Evolutionary conservation across 2,113 vertebrate genomes (phyloP).

Genomic region (Harpagus bidentatus): DNA sequence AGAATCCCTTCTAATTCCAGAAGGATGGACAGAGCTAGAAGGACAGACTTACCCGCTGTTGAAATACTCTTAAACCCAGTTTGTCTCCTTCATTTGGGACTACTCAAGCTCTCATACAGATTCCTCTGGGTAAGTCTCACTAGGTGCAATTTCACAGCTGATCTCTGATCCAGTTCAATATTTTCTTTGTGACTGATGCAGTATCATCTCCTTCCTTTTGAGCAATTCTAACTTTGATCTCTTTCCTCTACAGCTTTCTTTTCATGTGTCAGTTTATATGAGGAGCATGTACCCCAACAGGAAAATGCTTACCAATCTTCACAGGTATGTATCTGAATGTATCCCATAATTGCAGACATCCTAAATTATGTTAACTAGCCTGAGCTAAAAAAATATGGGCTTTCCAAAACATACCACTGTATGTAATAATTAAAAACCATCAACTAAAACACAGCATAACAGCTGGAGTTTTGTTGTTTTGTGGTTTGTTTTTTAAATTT

Average conservation of each 20-base stretch:
- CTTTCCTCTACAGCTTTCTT: not conserved
- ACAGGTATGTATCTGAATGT: fast-evolving
- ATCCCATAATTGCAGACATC: not conserved
- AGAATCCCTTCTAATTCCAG: not conserved
- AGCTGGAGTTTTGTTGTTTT: fast-evolving
- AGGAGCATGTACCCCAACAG: not conserved
- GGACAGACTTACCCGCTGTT: fast-evolving
- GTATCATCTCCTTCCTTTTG: not conserved
- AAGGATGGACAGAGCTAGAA: not conserved
- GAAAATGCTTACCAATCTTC: fast-evolving
- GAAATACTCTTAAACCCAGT: fast-evolving
- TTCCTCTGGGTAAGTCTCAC: not conserved
- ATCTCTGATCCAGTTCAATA: not conserved
- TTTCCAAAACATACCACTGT: not conserved
- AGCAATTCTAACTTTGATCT: not conserved
- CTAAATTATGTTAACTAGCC: fast-evolving
- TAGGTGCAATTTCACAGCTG: not conserved
- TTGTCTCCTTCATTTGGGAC: not conserved
- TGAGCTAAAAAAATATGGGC: fast-evolving
- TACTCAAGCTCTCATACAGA: not conserved
- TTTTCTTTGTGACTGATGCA: not conserved
- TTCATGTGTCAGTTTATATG: not conserved
- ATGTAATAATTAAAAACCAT: no score
- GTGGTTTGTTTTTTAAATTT: not conserved
- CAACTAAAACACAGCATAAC: not conserved